Evolutionary conservation across 2,113 vertebrate species (phyloP), one percentile per base, ranked within the genome.

Genomic region (Mystacornis crossleyi): DNA sequence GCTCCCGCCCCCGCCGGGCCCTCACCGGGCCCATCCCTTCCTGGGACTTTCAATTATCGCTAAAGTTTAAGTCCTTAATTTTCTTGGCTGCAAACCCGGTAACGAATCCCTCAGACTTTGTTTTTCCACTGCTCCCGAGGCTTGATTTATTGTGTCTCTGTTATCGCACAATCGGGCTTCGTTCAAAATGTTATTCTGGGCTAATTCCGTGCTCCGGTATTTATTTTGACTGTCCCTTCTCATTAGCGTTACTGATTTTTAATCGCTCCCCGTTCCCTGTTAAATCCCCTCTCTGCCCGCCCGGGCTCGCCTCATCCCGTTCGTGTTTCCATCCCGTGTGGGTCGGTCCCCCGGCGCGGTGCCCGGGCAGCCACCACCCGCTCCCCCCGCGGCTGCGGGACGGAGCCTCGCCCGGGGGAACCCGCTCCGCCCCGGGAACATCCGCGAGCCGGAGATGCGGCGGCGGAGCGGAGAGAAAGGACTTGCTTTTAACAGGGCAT

Each of bases 181-280:
- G 66, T 57, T 82, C 77, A 38, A 60, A 89, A 67, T 84, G 93
- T 70, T 96, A 89, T 78, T 45, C 90, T 84, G 94, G 77, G 88
- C 75, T 84, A 64, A 82, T 81, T 85, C 97, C 71, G 43, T 43
- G 60, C 48, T 66, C 73, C 38, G 53, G 25, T 82, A 55, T 96
- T 95, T 97, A 82, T 95, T 96, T 95, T 86, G 65, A 55, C 72
- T 92, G 96, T 95, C 95, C 51, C 54, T 93, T 86, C 93, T 95
- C 69, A 87, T 97, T 97, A 96, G 48, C 8, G 91, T 89, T 69
- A 84, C 79, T 43, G 47, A 64, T 36, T 74, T 57, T 24, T 70
- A 92, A 73, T 84, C 12, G 60, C 57, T 64, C 55, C 71, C 79
- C 45, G 2, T n/a, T 65, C 58, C 8, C 45, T 26, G 47, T 15